phyloP scores from a whole-genome alignment of 2,888 invertebrate genomes.

The Plutella xylostella region DNA sequence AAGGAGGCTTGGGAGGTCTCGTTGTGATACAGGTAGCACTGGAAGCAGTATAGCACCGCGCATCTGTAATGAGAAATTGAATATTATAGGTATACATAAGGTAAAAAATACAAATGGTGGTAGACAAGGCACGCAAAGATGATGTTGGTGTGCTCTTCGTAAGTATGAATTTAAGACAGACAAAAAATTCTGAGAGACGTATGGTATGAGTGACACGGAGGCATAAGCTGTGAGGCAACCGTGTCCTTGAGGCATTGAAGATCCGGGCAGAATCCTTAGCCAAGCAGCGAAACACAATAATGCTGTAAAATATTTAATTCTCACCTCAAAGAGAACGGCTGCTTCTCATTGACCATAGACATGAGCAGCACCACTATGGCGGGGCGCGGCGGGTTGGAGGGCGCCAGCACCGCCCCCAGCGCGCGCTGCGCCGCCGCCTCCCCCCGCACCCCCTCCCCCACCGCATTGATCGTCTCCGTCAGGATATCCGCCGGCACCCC shows the following conservation, averaged over 20 bases:
- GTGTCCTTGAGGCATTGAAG: too few species aligned
- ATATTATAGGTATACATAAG: too few species aligned
- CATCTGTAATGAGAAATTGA: too few species aligned
- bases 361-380: constrained; percentile 94
- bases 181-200: too few species aligned
- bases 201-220: too few species aligned
- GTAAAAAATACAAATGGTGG: too few species aligned
- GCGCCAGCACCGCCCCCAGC: constrained; percentile 90
- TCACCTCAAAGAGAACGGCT: constrained; percentile 79
- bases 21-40: constrained; percentile 95
- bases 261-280: too few species aligned
- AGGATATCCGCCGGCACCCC: constrained; percentile 97
- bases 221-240: too few species aligned
- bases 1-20: constrained; percentile 88
- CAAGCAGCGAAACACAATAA: too few species aligned
- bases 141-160: too few species aligned
- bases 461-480: constrained; percentile 95
- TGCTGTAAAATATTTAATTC: constrained; percentile 7
- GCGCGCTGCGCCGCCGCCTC: constrained; percentile 92
- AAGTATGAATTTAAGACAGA: too few species aligned
- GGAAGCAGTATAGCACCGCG: constrained; percentile 96
- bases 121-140: too few species aligned
- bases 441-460: constrained; percentile 94
- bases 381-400: constrained; percentile 92
- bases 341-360: constrained; percentile 99